Conservation (phyloP, 2,113 vertebrate species). For the Electrona antarctica region DNA sequence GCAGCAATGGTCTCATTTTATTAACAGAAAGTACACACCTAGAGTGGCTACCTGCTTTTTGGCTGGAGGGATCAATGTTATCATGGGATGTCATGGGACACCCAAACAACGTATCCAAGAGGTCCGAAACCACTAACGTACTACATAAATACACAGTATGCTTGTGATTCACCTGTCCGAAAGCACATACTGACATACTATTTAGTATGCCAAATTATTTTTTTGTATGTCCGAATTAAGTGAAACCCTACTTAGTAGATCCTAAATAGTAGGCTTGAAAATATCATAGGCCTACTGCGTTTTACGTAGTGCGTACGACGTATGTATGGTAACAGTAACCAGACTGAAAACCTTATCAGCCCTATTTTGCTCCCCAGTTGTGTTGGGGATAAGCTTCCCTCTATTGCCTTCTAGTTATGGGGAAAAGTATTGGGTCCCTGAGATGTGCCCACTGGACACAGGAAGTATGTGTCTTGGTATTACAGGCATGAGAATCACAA, state of each 20-base stretch:
- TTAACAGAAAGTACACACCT: background rate
- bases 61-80: background rate
- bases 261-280: too few species aligned
- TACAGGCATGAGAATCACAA: constrained; percentile 8
- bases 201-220: too few species aligned
- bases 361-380: constrained; percentile 23
- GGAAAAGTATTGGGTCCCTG: constrained; percentile 72
- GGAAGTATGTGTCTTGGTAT: constrained; percentile 45
- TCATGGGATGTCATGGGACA: background rate
- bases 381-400: background rate
- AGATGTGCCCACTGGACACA: constrained; percentile 76
- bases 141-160: too few species aligned
- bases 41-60: background rate
- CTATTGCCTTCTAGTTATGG: constrained; percentile 30
- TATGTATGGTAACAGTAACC: background rate
- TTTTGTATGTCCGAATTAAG: too few species aligned
- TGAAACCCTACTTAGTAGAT: too few species aligned
- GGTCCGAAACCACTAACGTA: too few species aligned
- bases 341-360: constrained; percentile 6
- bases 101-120: background rate
- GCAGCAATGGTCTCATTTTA: constrained; percentile 6
- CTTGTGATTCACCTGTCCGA: too few species aligned
- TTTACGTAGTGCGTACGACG: background rate
- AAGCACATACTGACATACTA: too few species aligned
- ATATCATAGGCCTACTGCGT: too few species aligned